Evolutionary conservation across 1,140 invertebrate genomes (phyloP).

Genomic region (Drosophila pandora): DNA sequence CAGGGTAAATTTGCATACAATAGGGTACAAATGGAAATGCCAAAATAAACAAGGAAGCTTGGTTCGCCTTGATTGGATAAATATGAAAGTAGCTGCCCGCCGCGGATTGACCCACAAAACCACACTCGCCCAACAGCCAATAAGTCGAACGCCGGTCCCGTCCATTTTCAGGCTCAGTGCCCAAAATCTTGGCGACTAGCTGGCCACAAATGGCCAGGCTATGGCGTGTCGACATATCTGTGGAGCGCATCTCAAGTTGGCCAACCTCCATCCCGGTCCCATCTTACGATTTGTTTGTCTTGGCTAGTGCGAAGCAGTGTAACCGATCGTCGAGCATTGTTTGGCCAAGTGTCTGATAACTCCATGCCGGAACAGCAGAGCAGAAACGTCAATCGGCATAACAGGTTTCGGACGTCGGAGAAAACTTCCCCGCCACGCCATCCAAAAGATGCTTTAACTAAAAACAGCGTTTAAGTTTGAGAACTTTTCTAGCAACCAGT

Average conservation of each 20-base stretch:
- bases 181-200: neutral
- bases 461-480: conserved; percentile 48
- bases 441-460: conserved; percentile 43
- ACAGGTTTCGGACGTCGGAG: conserved; percentile 55
- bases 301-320: conserved; percentile 57
- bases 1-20: conserved; percentile 48
- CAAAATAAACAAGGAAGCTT: conserved; percentile 18
- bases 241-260: conserved; percentile 54
- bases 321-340: conserved; percentile 40
- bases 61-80: conserved; percentile 46
- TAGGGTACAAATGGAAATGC: conserved; percentile 19
- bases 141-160: conserved; percentile 59
- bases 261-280: neutral
- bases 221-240: conserved; percentile 56
- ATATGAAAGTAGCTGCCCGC: conserved; percentile 58
- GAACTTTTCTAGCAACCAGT: conserved; percentile 53
- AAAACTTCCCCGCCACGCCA: conserved; percentile 43
- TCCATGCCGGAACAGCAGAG: conserved; percentile 26
- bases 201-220: conserved; percentile 41
- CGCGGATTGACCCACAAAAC: conserved; percentile 18
- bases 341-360: conserved; percentile 50
- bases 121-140: conserved; percentile 54
- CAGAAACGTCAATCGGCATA: conserved; percentile 31
- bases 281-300: conserved; percentile 52
- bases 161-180: conserved; percentile 52